Base-by-base conservation (phyloP, 2,113 vertebrate genomes). In the Lucifuga dentata region DNA sequence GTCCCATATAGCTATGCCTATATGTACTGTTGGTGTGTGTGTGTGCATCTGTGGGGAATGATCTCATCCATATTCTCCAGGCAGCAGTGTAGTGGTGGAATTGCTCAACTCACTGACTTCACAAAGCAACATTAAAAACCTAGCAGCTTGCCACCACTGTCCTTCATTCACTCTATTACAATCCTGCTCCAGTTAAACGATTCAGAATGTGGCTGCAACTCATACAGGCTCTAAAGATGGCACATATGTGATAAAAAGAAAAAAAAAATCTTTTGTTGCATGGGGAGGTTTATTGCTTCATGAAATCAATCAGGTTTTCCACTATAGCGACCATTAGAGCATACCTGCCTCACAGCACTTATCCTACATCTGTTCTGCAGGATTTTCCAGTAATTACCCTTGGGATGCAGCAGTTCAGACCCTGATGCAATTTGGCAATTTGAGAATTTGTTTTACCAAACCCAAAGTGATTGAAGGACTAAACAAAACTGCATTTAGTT, bases 51-150 rank as follows among this genome's bases (percentile, higher is more conserved):
- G 57, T 26, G 21, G 43, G 38, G 66, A 64, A 80, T 78, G 70
- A 83, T 77, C 80, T 89, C 87, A 91, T 91, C 83, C 69, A 45
- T 89, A 85, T 87, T 91, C 86, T 77, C 65, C 39, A 45, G 75
- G 65, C 78, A 19, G 71, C 46, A 5, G 48, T 29, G 50, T 17
- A 23, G 39, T 5, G 11, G 24, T 52, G 40, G 59, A 83, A 64
- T 69, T 36, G 66, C 78, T 87, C 72, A 80, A 63, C 65, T 85
- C 64, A 38, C 68, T 78, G 75, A 51, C 69, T 87, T 75, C 73
- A 86, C 49, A 38, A 61, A 61, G 75, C 67, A 52, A 55, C 57
- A 76, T 85, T 69, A 85, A 85, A 79, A 55, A 29, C 57, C 44
- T 67, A 32, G 79, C 76, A 78, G 72, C 60, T 73, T 46, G 43